Percentiles rank a stretch among this genome's conserved stretches.
Conservation (phyloP, 1,140 invertebrate genomes). For the Drosophila lacertosa region DNA sequence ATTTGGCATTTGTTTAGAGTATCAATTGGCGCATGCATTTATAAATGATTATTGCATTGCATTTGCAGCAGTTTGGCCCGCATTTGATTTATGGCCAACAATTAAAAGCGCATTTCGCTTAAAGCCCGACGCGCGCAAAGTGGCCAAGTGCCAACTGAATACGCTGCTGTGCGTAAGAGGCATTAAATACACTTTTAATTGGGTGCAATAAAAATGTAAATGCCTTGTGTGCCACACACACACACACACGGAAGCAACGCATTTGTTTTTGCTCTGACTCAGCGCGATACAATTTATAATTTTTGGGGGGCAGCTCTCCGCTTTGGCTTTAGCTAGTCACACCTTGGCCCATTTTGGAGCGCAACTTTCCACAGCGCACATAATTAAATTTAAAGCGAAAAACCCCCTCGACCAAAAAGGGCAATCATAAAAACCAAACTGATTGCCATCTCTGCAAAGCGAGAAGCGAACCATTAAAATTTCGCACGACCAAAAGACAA, state of each 20-base stretch:
- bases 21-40: conserved; percentile 38
- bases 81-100: conserved; percentile 68
- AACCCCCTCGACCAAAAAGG: conserved; percentile 40
- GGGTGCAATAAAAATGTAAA: conserved; percentile 63
- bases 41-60: conserved; percentile 51
- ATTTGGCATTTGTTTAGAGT: conserved; percentile 31
- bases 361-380: conserved; percentile 49
- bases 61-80: conserved; percentile 20
- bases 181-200: conserved; percentile 76
- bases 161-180: conserved; percentile 16
- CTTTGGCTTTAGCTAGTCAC: conserved; percentile 7
- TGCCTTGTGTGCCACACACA: conserved; percentile 9
- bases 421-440: conserved; percentile 67
- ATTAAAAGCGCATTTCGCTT: conserved; percentile 74
- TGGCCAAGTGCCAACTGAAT: conserved; percentile 40
- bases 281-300: conserved; percentile 1
- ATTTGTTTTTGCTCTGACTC: conserved; percentile 11
- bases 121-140: conserved; percentile 15
- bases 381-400: conserved; percentile 71
- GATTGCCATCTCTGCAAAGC: conserved; percentile 62
- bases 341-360: conserved; percentile 30
- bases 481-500: conserved; percentile 74
- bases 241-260: conserved; percentile 20
- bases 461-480: conserved; percentile 74
- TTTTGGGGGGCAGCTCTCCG: too few relatives aligned